Evolutionary conservation across 2,113 vertebrate species (phyloP).

Genomic region (Mesitornis unicolor): DNA sequence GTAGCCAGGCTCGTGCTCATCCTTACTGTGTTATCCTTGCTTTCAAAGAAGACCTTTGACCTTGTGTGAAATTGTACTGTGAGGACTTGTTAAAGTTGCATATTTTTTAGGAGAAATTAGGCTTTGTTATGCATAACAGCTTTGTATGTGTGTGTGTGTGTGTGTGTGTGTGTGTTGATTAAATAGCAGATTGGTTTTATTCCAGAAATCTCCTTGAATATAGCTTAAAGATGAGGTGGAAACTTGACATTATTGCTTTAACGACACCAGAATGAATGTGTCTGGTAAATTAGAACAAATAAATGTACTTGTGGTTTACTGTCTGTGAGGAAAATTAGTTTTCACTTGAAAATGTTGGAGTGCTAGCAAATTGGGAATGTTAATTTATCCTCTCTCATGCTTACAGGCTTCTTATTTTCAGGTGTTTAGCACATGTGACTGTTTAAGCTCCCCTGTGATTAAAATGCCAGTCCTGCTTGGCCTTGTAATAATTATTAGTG

Average conservation of each 20-base stretch:
- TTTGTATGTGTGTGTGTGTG: too few relatives aligned
- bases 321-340: conserved; percentile 12
- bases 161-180: neutral
- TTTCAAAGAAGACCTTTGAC: neutral
- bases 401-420: conserved; percentile 11
- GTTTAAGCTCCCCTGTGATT: neutral
- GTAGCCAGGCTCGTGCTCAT: neutral
- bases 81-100: neutral
- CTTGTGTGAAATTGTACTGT: neutral
- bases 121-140: neutral
- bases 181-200: neutral
- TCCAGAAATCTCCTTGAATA: neutral
- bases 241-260: neutral
- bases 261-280: neutral
- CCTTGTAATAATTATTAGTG: neutral
- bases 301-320: neutral
- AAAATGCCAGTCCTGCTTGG: neutral
- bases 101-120: neutral
- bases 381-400: neutral
- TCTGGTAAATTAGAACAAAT: conserved; percentile 13
- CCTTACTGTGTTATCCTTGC: neutral
- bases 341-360: conserved; percentile 4
- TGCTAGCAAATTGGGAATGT: neutral
- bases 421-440: neutral
- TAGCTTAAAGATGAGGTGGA: neutral